Conservation (phyloP, 2,797 vertebrate species). For the Microhierax caerulescens region DNA sequence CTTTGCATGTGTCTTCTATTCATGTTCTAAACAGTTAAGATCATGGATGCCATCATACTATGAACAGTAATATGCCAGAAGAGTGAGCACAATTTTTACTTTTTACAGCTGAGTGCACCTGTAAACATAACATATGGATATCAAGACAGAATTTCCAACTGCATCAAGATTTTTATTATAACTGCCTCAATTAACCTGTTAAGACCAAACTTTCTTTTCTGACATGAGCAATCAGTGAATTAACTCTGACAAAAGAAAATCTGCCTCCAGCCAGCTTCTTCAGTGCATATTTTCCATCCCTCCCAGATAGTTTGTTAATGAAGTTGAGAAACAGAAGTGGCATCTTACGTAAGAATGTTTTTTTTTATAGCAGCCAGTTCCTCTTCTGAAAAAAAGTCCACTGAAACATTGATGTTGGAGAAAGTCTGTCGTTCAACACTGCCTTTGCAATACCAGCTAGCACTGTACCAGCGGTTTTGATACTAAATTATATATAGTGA, state of each 20-base stretch:
- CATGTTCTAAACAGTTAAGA: neutral
- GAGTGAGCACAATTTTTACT: neutral
- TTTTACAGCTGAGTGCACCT: neutral
- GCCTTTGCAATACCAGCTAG: neutral
- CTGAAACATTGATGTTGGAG: neutral
- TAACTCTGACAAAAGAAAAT: neutral
- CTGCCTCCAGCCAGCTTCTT: neutral
- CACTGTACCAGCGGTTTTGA: neutral
- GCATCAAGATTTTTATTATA: neutral
- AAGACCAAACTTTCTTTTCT: neutral
- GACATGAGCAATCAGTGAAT: neutral
- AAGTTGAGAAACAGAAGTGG: neutral
- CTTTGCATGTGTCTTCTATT: neutral
- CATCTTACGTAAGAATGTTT: neutral
- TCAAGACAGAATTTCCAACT: neutral
- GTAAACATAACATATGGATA: neutral
- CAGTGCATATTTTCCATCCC: neutral
- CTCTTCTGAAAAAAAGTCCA: neutral
- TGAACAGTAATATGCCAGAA: neutral
- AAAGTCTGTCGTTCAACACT: neutral
- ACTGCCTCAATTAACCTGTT: neutral
- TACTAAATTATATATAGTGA: neutral
- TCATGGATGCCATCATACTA: neutral
- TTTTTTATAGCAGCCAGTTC: accelerated
- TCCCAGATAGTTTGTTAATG: neutral